Evolutionary conservation across 2,888 invertebrate species (phyloP).

Genomic region (Netelia melanura): DNA sequence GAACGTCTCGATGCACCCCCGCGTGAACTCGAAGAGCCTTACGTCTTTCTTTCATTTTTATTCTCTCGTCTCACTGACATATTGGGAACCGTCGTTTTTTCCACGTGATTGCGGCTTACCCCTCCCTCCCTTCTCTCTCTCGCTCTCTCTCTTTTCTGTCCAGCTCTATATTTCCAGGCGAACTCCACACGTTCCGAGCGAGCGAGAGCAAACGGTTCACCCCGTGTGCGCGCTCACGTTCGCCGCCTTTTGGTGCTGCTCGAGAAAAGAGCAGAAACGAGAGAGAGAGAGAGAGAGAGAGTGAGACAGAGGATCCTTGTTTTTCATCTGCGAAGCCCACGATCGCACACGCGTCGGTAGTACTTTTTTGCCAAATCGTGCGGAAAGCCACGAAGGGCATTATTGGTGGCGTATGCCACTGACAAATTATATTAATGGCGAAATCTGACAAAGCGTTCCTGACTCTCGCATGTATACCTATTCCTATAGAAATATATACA

Average conservation of each 20-base stretch:
- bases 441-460: constrained; percentile 66
- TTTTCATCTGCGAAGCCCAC: constrained; percentile 74
- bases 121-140: constrained; percentile 68
- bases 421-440: constrained; percentile 84
- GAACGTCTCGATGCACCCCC: constrained; percentile 52
- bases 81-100: constrained; percentile 78
- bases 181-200: constrained; percentile 49
- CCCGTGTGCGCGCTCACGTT: constrained; percentile 67
- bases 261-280: constrained; percentile 58
- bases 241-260: constrained; percentile 66
- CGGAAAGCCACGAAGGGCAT: constrained; percentile 80
- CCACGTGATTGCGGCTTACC: constrained; percentile 78
- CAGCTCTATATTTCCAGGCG: constrained; percentile 47
- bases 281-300: constrained; percentile 62
- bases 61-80: constrained; percentile 69
- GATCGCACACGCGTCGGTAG: constrained; percentile 75
- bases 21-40: constrained; percentile 33
- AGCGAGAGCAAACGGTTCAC: constrained; percentile 38
- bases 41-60: constrained; percentile 54
- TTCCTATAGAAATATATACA: constrained; percentile 2
- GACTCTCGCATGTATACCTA: constrained; percentile 33
- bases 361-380: constrained; percentile 84
- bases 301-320: constrained; percentile 72
- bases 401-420: constrained; percentile 80
- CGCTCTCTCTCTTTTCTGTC: constrained; percentile 63